Conservation (phyloP, 2,113 vertebrate species). For the Planiliza haematocheilus region DNA sequence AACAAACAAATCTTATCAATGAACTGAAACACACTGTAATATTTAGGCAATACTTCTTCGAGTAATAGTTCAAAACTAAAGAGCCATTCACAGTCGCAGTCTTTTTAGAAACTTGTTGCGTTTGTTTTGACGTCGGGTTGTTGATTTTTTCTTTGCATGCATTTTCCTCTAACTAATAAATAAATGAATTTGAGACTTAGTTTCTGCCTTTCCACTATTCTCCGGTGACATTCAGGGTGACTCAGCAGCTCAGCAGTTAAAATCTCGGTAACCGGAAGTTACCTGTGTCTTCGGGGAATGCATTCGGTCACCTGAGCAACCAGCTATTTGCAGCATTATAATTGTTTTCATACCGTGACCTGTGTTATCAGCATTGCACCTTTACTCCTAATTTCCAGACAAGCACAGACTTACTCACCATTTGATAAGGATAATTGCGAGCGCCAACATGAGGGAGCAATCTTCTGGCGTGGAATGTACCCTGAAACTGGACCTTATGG, state of each 20-base stretch:
- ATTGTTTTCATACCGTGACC: background rate
- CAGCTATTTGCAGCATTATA: background rate
- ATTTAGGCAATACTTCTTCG: too few relatives aligned
- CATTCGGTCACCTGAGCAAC: rapidly evolving
- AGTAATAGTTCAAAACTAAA: too few relatives aligned
- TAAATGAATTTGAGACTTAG: background rate
- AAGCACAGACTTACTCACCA: background rate
- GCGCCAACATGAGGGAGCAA: background rate
- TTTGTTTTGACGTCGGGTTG: too few relatives aligned
- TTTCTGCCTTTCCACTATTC: background rate
- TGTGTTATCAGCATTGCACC: background rate
- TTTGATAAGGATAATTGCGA: slow-evolving; percentile 2
- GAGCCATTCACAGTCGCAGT: too few relatives aligned
- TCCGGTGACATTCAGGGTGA: slow-evolving; percentile 7
- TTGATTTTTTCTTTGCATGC: too few relatives aligned
- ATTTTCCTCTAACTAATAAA: too few relatives aligned
- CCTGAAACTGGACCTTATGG: background rate
- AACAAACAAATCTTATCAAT: too few relatives aligned
- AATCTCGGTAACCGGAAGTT: too few relatives aligned
- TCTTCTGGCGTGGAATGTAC: background rate
- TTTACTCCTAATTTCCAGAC: background rate
- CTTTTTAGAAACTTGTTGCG: too few relatives aligned
- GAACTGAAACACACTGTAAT: too few relatives aligned
- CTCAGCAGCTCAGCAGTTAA: slow-evolving; percentile 22
- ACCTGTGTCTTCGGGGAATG: background rate